phyloP scores from a whole-genome alignment of 2,888 invertebrate genomes.

The Argynnis bischoffii region DNA sequence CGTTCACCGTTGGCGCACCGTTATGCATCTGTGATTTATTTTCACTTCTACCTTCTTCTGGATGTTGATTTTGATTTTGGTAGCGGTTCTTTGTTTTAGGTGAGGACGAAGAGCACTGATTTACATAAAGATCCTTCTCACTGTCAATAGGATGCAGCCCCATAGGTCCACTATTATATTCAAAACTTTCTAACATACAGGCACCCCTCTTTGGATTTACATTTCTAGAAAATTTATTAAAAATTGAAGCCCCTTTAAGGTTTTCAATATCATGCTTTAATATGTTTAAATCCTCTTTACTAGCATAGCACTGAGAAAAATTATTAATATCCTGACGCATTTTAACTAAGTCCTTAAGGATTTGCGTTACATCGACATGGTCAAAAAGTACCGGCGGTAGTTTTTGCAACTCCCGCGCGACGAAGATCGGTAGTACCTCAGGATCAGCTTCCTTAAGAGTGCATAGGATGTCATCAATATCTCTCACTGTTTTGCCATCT shows the following conservation, averaged over 20 bases:
- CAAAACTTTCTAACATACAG: background rate
- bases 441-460: background rate
- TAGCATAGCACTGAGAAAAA: background rate
- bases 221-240: background rate
- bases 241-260: background rate
- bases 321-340: background rate
- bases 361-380: slow-evolving; percentile 1
- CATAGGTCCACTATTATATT: background rate
- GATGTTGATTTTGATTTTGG: no score
- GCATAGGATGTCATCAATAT: slow-evolving; percentile 38
- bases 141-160: background rate
- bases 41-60: no score
- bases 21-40: no score
- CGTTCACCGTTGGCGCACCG: no score
- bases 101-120: no score
- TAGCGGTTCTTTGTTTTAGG: no score
- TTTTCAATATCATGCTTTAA: background rate
- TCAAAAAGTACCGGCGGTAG: background rate
- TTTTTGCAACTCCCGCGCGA: background rate
- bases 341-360: background rate
- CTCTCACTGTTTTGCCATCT: slow-evolving; percentile 29
- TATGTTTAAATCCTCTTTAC: slow-evolving; percentile 7
- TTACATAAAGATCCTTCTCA: background rate
- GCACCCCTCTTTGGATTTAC: background rate
- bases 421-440: background rate